phyloP scores from a whole-genome alignment of 1,140 invertebrate species.

The Acromyrmex echinatior region DNA sequence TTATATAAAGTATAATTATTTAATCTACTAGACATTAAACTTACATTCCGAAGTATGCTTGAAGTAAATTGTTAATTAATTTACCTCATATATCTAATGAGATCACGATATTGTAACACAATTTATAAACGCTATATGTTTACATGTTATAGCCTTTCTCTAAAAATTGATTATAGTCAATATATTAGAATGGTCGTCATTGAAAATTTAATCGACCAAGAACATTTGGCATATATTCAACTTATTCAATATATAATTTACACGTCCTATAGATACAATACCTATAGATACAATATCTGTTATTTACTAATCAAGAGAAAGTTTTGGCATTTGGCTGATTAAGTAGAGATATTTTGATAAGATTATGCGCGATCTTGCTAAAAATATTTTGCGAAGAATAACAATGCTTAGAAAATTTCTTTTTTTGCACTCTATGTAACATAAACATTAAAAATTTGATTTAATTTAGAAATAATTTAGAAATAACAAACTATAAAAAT shows the following conservation, averaged over 20 bases:
- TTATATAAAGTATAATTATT: conserved; percentile 14
- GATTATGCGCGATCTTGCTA: background rate
- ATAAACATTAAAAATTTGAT: conserved; percentile 20
- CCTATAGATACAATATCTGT: background rate
- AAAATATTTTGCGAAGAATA: background rate
- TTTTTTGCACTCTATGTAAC: background rate
- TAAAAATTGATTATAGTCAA: conserved; percentile 47
- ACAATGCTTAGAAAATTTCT: background rate
- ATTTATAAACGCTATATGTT: conserved; percentile 42
- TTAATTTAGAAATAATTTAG: conserved; percentile 21
- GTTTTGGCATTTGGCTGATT: conserved; percentile 68
- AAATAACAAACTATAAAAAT: conserved; percentile 34
- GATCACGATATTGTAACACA: conserved; percentile 70
- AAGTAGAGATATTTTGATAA: background rate
- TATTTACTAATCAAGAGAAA: conserved; percentile 51
- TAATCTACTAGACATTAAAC: conserved; percentile 9
- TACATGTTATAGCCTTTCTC: conserved; percentile 44
- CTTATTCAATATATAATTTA: conserved; percentile 50
- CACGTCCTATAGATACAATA: background rate
- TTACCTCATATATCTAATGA: conserved; percentile 69
- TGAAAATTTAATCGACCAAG: conserved; percentile 34
- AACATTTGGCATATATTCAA: conserved; percentile 65
- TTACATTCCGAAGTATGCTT: conserved; percentile 34
- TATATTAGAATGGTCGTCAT: conserved; percentile 22
- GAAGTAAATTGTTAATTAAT: conserved; percentile 42